These are phyloP conservation scores for Anarrhichthys ocellatus DNA, from an alignment of 2,113 vertebrate species.

Conservation along the genomic window DNA sequence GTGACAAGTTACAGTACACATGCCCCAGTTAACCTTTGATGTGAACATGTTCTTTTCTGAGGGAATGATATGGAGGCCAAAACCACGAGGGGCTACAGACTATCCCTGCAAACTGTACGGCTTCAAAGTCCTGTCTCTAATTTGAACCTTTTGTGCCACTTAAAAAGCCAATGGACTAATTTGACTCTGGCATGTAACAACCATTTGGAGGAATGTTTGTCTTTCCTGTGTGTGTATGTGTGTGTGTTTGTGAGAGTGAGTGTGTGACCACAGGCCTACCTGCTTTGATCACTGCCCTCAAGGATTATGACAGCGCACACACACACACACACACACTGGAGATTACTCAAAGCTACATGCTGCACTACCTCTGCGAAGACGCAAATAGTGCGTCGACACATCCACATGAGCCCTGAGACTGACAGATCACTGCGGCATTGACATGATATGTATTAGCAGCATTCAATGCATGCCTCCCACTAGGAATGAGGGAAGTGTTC, in stretches of 20 bases:
- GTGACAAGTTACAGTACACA: slow-evolving; percentile 82
- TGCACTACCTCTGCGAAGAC: slow-evolving; percentile 5
- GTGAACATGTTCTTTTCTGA: slow-evolving; percentile 76
- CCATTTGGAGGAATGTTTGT: slow-evolving; percentile 74
- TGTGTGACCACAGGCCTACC: slow-evolving; percentile 62
- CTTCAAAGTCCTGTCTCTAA: slow-evolving; percentile 83
- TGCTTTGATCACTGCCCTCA: slow-evolving; percentile 79
- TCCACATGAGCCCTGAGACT: slow-evolving; percentile 1
- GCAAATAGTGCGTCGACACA: background rate
- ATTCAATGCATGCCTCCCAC: background rate
- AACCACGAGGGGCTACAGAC: slow-evolving; percentile 79
- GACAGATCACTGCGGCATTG: background rate
- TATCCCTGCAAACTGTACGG: slow-evolving; percentile 76
- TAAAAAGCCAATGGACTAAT: slow-evolving; percentile 81
- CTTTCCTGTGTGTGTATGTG: slow-evolving; percentile 59
- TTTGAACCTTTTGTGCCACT: slow-evolving; percentile 83
- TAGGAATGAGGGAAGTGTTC: background rate
- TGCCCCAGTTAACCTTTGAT: slow-evolving; percentile 82
- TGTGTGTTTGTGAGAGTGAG: slow-evolving; percentile 34
- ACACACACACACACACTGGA: slow-evolving; percentile 29
- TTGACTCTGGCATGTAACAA: slow-evolving; percentile 81
- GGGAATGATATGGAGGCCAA: slow-evolving; percentile 74
- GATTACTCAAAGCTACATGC: slow-evolving; percentile 67
- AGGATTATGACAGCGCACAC: slow-evolving; percentile 67
- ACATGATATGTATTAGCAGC: slow-evolving; percentile 6